Percentiles rank a stretch among this genome's conserved stretches.
These are phyloP conservation scores for Xylophagus ater DNA, from an alignment of 2,888 invertebrate species.

Conservation along the genomic window DNA sequence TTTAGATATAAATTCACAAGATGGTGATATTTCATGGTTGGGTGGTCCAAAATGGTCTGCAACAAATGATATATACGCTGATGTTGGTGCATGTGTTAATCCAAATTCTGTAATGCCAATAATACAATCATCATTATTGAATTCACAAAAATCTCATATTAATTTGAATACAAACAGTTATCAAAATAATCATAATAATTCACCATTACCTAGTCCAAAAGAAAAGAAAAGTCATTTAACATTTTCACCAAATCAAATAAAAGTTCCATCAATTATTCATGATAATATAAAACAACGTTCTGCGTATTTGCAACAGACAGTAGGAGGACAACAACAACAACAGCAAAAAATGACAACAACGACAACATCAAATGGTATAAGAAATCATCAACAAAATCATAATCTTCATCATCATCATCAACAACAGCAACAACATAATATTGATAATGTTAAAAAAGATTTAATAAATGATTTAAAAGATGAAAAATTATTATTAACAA, in stretches of 20 bases:
- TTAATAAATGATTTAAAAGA: conserved; percentile 47
- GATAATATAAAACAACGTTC: too few species aligned
- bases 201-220: conserved; percentile 50
- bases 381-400: too few species aligned
- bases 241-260: conserved; percentile 58
- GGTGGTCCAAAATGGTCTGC: conserved; percentile 31
- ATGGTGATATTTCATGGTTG: conserved; percentile 21
- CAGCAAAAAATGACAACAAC: conserved; percentile 12
- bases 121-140: conserved; percentile 43
- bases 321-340: conserved; percentile 30
- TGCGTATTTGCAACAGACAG: background rate
- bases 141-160: conserved; percentile 30
- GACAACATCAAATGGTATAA: too few species aligned
- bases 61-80: conserved; percentile 55
- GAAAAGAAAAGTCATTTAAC: conserved; percentile 59
- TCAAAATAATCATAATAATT: conserved; percentile 20
- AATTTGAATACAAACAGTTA: conserved; percentile 25
- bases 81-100: conserved; percentile 63
- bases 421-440: conserved; percentile 26
- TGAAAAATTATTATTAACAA: conserved; percentile 35
- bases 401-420: conserved; percentile 26
- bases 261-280: conserved; percentile 46
- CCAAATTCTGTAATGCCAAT: conserved; percentile 84
- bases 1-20: conserved; percentile 32
- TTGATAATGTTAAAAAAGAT: conserved; percentile 53